Percentiles rank a stretch among this genome's conserved stretches.
phyloP scores from a whole-genome alignment of 1,140 invertebrate species.

The Harlomillsia oculata region DNA sequence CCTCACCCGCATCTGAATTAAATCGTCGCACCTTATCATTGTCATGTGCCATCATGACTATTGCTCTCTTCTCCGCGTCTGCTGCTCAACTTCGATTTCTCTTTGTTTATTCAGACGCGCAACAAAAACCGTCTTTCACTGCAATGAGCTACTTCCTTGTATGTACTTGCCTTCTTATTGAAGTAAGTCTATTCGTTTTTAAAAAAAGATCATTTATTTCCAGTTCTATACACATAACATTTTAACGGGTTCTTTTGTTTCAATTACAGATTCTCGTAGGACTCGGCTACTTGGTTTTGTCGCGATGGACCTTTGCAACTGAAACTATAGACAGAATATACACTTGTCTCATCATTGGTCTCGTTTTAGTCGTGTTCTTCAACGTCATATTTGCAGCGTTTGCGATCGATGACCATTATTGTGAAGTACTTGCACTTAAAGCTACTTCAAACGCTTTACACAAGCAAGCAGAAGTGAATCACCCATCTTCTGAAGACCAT shows the following conservation, averaged over 20 bases:
- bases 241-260: background rate
- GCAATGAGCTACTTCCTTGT: conserved; percentile 36
- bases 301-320: conserved; percentile 21
- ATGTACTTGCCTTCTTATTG: conserved; percentile 29
- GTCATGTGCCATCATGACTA: conserved; percentile 31
- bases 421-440: conserved; percentile 10
- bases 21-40: conserved; percentile 19
- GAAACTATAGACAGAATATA: conserved; percentile 17
- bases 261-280: conserved; percentile 27
- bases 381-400: conserved; percentile 32
- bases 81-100: conserved; percentile 33
- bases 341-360: conserved; percentile 32
- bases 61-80: conserved; percentile 31
- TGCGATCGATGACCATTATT: conserved; percentile 32
- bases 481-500: background rate
- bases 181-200: conserved; percentile 18
- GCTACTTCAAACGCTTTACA: background rate
- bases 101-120: conserved; percentile 25
- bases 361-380: conserved; percentile 25
- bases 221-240: background rate
- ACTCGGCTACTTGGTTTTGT: conserved; percentile 29
- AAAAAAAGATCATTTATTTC: background rate
- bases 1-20: background rate
- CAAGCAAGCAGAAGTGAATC: too few relatives aligned
- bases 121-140: conserved; percentile 30